Evolutionary conservation across 2,113 vertebrate species (phyloP), one percentile per base, ranked within the genome.

Genomic region (Pedionomus torquatus): DNA sequence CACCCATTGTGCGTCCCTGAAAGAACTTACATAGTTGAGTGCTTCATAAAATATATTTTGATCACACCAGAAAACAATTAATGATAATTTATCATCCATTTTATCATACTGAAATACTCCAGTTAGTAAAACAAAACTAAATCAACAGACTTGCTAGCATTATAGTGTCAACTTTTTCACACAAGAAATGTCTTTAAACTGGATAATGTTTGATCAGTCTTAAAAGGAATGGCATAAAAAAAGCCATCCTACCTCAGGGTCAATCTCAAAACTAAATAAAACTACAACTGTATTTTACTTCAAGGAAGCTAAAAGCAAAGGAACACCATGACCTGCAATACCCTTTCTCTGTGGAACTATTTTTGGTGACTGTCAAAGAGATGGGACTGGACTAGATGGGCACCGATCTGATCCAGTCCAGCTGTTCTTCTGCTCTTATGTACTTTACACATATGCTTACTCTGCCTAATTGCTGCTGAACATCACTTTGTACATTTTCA

Each of bases 1-100:
- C 31, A 46, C 8, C 7, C 7, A 19, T 0, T 31, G 7, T 58
- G 30, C 0, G 0, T 33, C 35, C 28, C 70, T 78, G 55, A 64
- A 90, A 80, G 49, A 74, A 35, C 25, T 44, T 54, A 31, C 2
- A 30, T 1, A 17, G 14, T 17, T 1, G 2, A 91, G 30, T 33
- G 35, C 25, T 21, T 31, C 84, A 71, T 1, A 39, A 75, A 54
- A 31, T 10, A 11, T 10, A 55, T 70, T 70, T 9, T 74, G 46
- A 33, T 58, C 18, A 71, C 44, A 58, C 16, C 19, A 48, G 33
- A 84, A 89, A 30, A 3, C 43, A 76, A 33, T 23, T n/a, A 2
- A 39, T 2, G 3, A 46, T 28, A 46, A 92, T 46, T 66, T 66
- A 41, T 7, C 20, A 92, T 28, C 15, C n/a, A 13, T 66, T 84